A percentile compares a stretch with the other conserved stretches of the same genome.
Conservation (phyloP, 2,888 invertebrate genomes). For the Pemphredon lugubris region DNA sequence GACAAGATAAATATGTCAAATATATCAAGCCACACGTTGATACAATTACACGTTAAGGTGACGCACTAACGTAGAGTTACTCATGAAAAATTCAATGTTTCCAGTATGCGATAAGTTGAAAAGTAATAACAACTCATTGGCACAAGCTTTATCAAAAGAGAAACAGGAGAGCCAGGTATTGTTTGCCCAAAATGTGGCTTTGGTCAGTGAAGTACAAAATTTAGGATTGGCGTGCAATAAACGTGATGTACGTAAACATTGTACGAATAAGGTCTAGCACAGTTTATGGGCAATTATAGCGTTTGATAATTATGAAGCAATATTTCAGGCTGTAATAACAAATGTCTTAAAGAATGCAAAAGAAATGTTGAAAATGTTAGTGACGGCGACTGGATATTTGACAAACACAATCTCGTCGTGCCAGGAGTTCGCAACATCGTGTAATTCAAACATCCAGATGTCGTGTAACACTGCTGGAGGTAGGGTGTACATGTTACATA, state of each 20-base stretch:
- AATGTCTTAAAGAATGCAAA: conserved; percentile 69
- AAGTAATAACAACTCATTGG: conserved; percentile 72
- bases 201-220: conserved; percentile 70
- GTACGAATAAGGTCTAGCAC: too few relatives aligned
- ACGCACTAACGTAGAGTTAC: too few relatives aligned
- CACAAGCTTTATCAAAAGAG: conserved; percentile 73
- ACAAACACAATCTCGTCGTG: conserved; percentile 72
- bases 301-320: conserved; percentile 14
- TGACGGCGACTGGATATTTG: conserved; percentile 67
- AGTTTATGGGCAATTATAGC: background rate
- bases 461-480: conserved; percentile 41
- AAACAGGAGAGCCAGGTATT: conserved; percentile 72
- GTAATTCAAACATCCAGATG: conserved; percentile 7
- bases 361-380: conserved; percentile 69
- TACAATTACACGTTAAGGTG: too few relatives aligned
- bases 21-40: too few relatives aligned
- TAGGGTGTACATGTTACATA: conserved; percentile 16
- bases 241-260: conserved; percentile 67
- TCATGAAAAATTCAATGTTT: conserved; percentile 34
- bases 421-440: conserved; percentile 61
- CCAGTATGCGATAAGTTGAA: conserved; percentile 73
- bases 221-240: conserved; percentile 66
- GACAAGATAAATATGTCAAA: too few relatives aligned
- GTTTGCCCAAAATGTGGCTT: conserved; percentile 69
- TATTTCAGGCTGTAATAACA: conserved; percentile 67